Conservation (phyloP, 1,140 invertebrate species). For the Drosophila truncata region DNA sequence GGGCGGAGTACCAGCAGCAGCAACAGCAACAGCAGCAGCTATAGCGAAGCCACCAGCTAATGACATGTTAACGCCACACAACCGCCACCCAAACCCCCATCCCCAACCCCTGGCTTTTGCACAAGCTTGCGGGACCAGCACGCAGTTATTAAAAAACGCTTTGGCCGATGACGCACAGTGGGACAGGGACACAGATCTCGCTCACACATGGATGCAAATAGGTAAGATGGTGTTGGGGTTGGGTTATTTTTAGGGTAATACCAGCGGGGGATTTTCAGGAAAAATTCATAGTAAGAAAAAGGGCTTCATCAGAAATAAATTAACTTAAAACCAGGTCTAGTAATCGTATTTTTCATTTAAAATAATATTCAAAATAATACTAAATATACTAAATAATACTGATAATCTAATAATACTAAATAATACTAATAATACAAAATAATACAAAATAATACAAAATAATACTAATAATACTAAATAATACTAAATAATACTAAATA, state of each 20-base stretch:
- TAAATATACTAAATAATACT: no score
- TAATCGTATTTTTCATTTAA: no score
- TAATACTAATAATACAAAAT: no score
- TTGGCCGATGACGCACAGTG: slow-evolving; percentile 66
- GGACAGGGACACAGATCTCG: slow-evolving; percentile 38
- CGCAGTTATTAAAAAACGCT: slow-evolving; percentile 81
- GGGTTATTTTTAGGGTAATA: slow-evolving; percentile 5
- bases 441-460: no score
- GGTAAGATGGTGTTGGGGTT: slow-evolving; percentile 5
- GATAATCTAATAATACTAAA: no score
- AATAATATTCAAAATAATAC: no score
- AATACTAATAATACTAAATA: no score
- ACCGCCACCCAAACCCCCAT: slow-evolving; percentile 12
- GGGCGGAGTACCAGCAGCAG: slow-evolving; percentile 40
- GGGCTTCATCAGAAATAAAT: neutral
- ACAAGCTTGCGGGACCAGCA: slow-evolving; percentile 50
- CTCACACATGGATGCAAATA: neutral
- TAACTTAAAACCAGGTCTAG: neutral
- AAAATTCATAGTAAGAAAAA: neutral
- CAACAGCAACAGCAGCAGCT: slow-evolving; percentile 19
- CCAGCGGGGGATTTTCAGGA: neutral
- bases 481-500: no score
- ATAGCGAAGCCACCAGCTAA: slow-evolving; percentile 63
- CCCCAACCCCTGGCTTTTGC: neutral
- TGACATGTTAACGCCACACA: slow-evolving; percentile 75